Conservation (phyloP, 2,888 invertebrate species). For the Himalopsyche tibetana region DNA sequence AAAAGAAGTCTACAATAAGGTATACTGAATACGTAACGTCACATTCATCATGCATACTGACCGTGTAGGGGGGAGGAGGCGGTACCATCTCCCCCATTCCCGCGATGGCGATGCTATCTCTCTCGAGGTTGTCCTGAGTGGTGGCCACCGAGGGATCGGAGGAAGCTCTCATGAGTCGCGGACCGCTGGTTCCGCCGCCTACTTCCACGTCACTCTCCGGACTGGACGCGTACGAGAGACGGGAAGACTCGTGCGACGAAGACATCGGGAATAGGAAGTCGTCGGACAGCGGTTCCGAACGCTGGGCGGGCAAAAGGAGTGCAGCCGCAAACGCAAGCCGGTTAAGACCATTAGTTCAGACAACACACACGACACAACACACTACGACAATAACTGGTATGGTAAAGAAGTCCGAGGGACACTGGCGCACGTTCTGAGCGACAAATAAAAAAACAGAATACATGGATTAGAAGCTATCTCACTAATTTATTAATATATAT, state of each 20-base stretch:
- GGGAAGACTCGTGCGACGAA: slow-evolving; percentile 81
- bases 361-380: slow-evolving; percentile 36
- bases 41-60: slow-evolving; percentile 72
- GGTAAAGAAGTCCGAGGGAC: not conserved
- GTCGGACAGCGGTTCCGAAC: slow-evolving; percentile 97
- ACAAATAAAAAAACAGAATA: not conserved
- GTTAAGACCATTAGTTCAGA: slow-evolving; percentile 40
- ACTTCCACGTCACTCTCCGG: slow-evolving; percentile 93
- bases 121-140: slow-evolving; percentile 89
- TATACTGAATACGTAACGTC: not conserved
- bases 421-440: not conserved
- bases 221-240: slow-evolving; percentile 96
- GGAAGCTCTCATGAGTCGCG: slow-evolving; percentile 86
- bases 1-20: not conserved
- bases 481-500: too few species aligned
- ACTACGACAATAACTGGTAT: slow-evolving; percentile 22
- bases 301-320: slow-evolving; percentile 76
- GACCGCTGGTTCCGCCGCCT: slow-evolving; percentile 87
- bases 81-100: slow-evolving; percentile 80
- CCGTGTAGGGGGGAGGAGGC: slow-evolving; percentile 91
- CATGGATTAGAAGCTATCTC: not conserved
- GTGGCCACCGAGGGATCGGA: slow-evolving; percentile 97
- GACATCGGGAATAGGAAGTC: slow-evolving; percentile 99
- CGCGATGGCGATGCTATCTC: slow-evolving; percentile 75
- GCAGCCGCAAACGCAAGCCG: slow-evolving; percentile 43